Conservation (phyloP, 2,888 invertebrate genomes). For the Eristalis pertinax region DNA sequence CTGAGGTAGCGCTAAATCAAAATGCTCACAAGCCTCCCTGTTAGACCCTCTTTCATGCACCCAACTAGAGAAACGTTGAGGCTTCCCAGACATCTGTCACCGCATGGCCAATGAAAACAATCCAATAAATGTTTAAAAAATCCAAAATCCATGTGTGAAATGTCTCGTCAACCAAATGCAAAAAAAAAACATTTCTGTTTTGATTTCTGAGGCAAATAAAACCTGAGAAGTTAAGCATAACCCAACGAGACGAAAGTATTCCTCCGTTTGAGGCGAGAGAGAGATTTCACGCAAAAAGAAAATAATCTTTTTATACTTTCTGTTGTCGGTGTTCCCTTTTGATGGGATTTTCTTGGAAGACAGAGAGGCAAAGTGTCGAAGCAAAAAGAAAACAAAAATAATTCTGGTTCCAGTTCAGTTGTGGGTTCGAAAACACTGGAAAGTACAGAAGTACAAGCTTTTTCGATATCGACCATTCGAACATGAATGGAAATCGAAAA, state of each 20-base stretch:
- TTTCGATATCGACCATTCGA: conserved; percentile 62
- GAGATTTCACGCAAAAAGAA: conserved; percentile 32
- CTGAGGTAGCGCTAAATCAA: too few relatives aligned
- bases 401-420: conserved; percentile 58
- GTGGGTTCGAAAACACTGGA: conserved; percentile 50
- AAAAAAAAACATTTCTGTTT: neutral
- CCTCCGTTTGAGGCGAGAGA: conserved; percentile 23
- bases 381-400: conserved; percentile 37
- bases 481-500: conserved; percentile 49
- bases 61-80: neutral
- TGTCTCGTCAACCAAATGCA: neutral
- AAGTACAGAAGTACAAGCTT: conserved; percentile 52
- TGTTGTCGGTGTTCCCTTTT: conserved; percentile 1
- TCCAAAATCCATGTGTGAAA: neutral
- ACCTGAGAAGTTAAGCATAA: conserved; percentile 65
- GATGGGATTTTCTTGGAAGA: neutral
- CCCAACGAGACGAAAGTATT: conserved; percentile 65
- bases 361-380: conserved; percentile 9
- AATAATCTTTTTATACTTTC: conserved; percentile 43
- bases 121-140: neutral
- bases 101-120: too few relatives aligned
- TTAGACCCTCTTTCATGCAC: too few relatives aligned
- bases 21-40: too few relatives aligned
- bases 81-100: neutral
- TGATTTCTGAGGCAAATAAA: neutral